A percentile compares a stretch with the other conserved stretches of the same genome.
phyloP scores from a whole-genome alignment of 2,113 vertebrate species.

The Bubo scandiacus region DNA sequence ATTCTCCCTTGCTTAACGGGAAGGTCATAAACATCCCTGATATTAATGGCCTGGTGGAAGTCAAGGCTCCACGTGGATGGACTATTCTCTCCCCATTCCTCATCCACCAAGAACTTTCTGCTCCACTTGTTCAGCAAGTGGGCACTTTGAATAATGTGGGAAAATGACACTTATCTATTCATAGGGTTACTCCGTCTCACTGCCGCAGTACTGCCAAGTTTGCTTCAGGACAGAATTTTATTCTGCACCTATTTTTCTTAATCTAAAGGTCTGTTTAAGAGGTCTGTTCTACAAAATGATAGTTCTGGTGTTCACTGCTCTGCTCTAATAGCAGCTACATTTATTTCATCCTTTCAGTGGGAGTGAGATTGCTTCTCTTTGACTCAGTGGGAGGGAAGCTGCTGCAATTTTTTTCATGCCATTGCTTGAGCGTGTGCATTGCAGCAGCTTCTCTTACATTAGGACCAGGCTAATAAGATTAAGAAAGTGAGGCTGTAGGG shows the following conservation, averaged over 20 bases:
- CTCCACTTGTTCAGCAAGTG: slow-evolving; percentile 45
- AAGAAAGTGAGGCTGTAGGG: not conserved
- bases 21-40: slow-evolving; percentile 39
- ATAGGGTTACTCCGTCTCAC: not conserved
- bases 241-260: slow-evolving; percentile 29
- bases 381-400: slow-evolving; percentile 39
- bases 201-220: not conserved
- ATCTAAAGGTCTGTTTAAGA: slow-evolving; percentile 15
- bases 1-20: slow-evolving; percentile 30
- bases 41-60: slow-evolving; percentile 28
- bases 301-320: not conserved
- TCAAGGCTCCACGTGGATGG: slow-evolving; percentile 4
- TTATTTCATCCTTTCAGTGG: slow-evolving; percentile 20
- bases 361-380: slow-evolving; percentile 35
- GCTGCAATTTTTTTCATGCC: not conserved
- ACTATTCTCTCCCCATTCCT: slow-evolving; percentile 23
- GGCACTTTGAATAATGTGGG: slow-evolving; percentile 41
- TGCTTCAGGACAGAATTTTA: slow-evolving; percentile 35
- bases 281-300: not conserved
- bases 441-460: not conserved
- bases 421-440: not conserved
- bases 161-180: slow-evolving; percentile 40
- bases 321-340: not conserved
- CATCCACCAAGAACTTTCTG: slow-evolving; percentile 36
- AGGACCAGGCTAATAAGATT: not conserved